Percentiles rank a stretch among this genome's conserved stretches.
Evolutionary conservation across 2,888 invertebrate species (phyloP).

Genomic region (Folsomia manolachei): DNA sequence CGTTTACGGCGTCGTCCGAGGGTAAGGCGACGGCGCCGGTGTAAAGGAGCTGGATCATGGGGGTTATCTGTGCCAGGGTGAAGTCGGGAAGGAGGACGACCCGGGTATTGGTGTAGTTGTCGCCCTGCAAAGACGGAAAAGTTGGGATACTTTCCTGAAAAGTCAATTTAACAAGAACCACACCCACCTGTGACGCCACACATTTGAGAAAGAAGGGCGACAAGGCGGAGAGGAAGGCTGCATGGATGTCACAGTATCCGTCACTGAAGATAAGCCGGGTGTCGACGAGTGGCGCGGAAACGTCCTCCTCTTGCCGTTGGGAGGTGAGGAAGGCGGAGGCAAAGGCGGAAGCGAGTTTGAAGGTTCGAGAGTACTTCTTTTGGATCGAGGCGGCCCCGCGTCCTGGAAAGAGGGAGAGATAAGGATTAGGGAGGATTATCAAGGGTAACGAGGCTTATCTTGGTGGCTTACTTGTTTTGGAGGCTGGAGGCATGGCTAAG

Average conservation of each 20-base stretch:
- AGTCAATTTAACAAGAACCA: not conserved
- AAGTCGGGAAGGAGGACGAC: conserved; percentile 29
- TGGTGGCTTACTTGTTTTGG: too few species aligned
- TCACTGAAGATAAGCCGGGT: conserved; percentile 19
- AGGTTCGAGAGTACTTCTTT: not conserved
- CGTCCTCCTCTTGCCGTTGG: conserved; percentile 17
- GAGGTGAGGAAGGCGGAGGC: not conserved
- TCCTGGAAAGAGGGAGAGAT: too few species aligned
- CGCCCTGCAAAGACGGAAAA: conserved; percentile 26
- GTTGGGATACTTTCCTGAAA: not conserved
- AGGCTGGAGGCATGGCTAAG: too few species aligned
- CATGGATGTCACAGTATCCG: conserved; percentile 23
- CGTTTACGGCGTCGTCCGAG: conserved; percentile 9
- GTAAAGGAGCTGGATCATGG: conserved; percentile 27
- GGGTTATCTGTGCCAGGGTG: conserved; percentile 17
- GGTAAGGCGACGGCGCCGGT: conserved; percentile 23
- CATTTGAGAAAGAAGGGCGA: conserved; percentile 21
- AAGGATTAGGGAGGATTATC: too few species aligned
- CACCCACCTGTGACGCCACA: conserved; percentile 27
- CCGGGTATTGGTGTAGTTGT: conserved; percentile 16
- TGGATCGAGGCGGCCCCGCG: too few species aligned
- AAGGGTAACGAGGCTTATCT: too few species aligned
- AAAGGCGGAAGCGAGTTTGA: not conserved
- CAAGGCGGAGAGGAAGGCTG: conserved; percentile 23
- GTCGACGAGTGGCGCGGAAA: conserved; percentile 3